A percentile compares a stretch with the other conserved stretches of the same genome.
phyloP scores from a whole-genome alignment of 2,113 vertebrate species.

The Hemiscyllium ocellatum region DNA sequence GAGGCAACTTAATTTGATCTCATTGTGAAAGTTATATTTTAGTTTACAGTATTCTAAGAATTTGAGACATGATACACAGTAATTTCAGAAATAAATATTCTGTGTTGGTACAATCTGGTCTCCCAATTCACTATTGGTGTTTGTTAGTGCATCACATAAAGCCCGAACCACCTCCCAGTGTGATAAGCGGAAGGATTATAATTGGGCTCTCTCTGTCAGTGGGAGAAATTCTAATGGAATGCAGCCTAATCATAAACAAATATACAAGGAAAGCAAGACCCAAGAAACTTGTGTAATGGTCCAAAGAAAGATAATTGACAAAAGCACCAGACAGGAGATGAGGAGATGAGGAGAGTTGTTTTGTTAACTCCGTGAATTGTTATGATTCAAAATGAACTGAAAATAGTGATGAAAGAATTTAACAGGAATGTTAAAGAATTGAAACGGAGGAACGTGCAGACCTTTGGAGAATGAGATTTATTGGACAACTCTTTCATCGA shows the following conservation, averaged over 20 bases:
- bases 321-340: background rate
- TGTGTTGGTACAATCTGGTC: background rate
- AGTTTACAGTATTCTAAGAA: background rate
- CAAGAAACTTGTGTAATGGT: background rate
- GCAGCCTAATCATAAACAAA: background rate
- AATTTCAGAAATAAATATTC: background rate
- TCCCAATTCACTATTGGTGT: background rate
- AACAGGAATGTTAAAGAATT: background rate
- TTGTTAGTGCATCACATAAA: background rate
- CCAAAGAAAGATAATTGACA: background rate
- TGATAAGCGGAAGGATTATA: background rate
- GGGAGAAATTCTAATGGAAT: background rate
- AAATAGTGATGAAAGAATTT: background rate
- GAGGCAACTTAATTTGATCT: background rate
- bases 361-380: background rate
- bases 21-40: background rate
- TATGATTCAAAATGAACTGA: background rate
- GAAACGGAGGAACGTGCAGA: background rate
- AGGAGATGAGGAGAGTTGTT: background rate
- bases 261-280: background rate
- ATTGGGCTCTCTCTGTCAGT: background rate
- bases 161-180: background rate
- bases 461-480: background rate
- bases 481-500: background rate
- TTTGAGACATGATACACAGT: background rate